phyloP scores from a whole-genome alignment of 92 coral and sea anemone genomes.

The Blastomussa wellsi region DNA sequence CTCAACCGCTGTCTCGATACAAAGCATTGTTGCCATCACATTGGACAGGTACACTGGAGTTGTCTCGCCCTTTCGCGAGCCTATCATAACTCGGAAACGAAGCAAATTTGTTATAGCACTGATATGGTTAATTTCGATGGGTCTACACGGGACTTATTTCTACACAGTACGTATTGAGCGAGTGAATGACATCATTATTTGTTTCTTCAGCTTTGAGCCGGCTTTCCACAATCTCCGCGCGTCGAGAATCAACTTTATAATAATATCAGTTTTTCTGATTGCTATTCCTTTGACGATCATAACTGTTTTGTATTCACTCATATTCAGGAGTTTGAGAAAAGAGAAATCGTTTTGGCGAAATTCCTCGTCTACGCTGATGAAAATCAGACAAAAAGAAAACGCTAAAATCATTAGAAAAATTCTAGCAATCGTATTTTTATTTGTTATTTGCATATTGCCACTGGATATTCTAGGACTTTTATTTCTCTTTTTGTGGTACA shows the following conservation, averaged over 20 bases:
- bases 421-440: constrained; percentile 27
- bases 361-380: neutral
- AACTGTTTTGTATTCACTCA: constrained; percentile 21
- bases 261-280: constrained; percentile 20
- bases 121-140: constrained; percentile 45
- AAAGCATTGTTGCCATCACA: constrained; percentile 51
- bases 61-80: constrained; percentile 34
- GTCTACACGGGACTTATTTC: constrained; percentile 24
- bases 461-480: constrained; percentile 20
- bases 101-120: constrained; percentile 35
- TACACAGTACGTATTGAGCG: constrained; percentile 15
- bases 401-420: constrained; percentile 8
- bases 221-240: constrained; percentile 19
- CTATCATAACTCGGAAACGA: constrained; percentile 31
- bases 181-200: neutral
- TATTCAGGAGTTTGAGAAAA: constrained; percentile 7
- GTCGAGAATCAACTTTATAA: neutral
- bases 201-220: constrained; percentile 48
- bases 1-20: constrained; percentile 51
- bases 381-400: constrained; percentile 31
- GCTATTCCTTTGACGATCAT: constrained; percentile 29
- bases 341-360: constrained; percentile 10
- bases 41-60: constrained; percentile 54
- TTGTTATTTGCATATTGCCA: constrained; percentile 34
- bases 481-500: constrained; percentile 6